phyloP scores from a whole-genome alignment of 2,888 invertebrate genomes.

The Heliconius aoede region DNA sequence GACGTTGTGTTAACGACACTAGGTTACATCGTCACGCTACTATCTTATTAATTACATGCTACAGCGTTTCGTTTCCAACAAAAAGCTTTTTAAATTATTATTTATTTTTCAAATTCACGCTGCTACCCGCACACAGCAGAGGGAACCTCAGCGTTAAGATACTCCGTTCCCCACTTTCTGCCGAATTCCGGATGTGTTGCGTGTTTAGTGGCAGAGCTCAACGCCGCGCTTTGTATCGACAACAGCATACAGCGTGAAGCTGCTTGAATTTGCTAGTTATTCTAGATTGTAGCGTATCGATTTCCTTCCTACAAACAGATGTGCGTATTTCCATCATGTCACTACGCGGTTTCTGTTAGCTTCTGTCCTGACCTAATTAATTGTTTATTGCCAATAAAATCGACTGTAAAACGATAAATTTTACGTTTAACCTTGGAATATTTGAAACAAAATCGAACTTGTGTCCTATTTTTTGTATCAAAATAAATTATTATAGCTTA shows the following conservation, averaged over 20 bases:
- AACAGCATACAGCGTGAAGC: too few relatives aligned
- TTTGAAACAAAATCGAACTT: background rate
- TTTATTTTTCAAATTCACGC: too few relatives aligned
- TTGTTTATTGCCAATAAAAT: slow-evolving; percentile 27
- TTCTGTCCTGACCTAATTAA: slow-evolving; percentile 38
- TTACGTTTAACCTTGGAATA: slow-evolving; percentile 34
- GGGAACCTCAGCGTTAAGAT: too few relatives aligned
- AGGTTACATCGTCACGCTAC: slow-evolving; percentile 2
- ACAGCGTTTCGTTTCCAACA: too few relatives aligned
- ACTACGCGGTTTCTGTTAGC: slow-evolving; percentile 33
- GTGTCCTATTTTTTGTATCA: background rate
- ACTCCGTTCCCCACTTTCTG: too few relatives aligned
- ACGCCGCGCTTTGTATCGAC: too few relatives aligned
- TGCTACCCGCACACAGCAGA: too few relatives aligned
- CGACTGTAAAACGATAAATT: slow-evolving; percentile 35
- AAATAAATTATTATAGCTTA: background rate
- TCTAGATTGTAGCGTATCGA: slow-evolving; percentile 23
- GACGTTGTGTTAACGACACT: slow-evolving; percentile 40
- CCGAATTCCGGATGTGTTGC: too few relatives aligned
- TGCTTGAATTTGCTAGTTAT: too few relatives aligned
- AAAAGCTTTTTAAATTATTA: too few relatives aligned
- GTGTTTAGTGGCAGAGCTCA: too few relatives aligned
- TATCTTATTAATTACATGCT: too few relatives aligned
- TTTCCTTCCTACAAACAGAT: slow-evolving; percentile 36
- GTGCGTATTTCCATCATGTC: slow-evolving; percentile 26